Percentiles rank a stretch among this genome's conserved stretches.
Conservation (phyloP, 2,888 invertebrate species). For the Drosophila austrosaltans region DNA sequence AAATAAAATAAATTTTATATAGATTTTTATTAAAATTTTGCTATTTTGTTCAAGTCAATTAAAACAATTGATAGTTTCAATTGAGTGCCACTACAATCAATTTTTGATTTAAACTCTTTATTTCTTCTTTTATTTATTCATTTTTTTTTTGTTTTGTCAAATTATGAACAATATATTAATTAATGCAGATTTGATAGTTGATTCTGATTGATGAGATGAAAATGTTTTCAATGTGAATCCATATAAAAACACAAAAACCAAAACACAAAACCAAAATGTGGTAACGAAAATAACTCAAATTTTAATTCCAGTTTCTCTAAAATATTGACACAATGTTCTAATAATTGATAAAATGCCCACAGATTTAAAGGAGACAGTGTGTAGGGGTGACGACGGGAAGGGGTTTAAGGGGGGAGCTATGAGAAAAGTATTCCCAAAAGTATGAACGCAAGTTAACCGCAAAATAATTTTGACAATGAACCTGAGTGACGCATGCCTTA, state of each 20-base stretch:
- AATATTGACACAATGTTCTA: conserved; percentile 15
- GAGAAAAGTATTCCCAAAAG: conserved; percentile 57
- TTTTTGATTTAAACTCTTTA: not conserved
- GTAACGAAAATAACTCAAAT: conserved; percentile 13
- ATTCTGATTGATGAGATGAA: too few species aligned
- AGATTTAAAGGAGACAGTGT: not conserved
- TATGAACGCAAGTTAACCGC: conserved; percentile 79
- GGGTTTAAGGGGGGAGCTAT: not conserved
- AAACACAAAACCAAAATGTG: conserved; percentile 29
- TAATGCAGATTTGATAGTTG: not conserved
- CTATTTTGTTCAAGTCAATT: not conserved
- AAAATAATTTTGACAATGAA: conserved; percentile 79
- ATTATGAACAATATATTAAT: not conserved
- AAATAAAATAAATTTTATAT: too few species aligned
- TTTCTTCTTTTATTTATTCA: not conserved
- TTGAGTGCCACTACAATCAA: not conserved
- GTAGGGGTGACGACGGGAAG: not conserved
- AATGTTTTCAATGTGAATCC: conserved; percentile 9
- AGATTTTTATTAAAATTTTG: not conserved
- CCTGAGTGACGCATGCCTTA: conserved; percentile 46
- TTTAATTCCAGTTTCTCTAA: conserved; percentile 4
- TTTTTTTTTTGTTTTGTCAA: not conserved
- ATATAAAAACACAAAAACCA: conserved; percentile 35
- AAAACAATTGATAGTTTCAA: not conserved
- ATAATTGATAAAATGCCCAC: conserved; percentile 29